Evolutionary conservation across 37 sponge, comb jelly and placozoan genomes (phyloP).

Genomic region (Oopsacas minuta): DNA sequence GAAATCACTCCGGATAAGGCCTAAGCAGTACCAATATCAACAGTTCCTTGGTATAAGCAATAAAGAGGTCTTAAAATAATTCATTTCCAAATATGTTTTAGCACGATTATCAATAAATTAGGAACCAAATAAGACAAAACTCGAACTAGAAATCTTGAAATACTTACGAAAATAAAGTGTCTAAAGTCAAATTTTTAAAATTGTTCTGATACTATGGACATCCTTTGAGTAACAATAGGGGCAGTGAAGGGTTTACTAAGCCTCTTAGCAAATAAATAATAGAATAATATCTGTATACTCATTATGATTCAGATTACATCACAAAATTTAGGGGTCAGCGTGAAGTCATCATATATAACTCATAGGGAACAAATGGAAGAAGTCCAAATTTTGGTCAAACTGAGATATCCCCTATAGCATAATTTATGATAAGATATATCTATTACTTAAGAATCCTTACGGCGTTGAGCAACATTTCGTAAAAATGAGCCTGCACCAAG

Average conservation of each 20-base stretch:
- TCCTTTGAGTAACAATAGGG: not conserved
- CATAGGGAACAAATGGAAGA: not conserved
- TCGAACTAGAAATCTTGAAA: too few relatives aligned
- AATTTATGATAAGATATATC: not conserved
- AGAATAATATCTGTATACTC: not conserved
- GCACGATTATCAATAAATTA: not conserved
- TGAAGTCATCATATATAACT: not conserved
- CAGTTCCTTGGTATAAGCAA: too few relatives aligned
- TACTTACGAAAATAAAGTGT: not conserved
- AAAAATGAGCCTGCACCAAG: not conserved
- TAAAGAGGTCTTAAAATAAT: too few relatives aligned
- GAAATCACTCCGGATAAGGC: too few relatives aligned
- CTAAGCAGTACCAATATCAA: too few relatives aligned
- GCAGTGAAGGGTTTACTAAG: not conserved
- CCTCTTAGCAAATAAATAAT: not conserved
- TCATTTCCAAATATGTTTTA: not conserved
- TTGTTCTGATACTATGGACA: not conserved
- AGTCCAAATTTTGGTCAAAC: not conserved
- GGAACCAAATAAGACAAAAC: too few relatives aligned
- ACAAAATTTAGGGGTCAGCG: not conserved
- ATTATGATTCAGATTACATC: not conserved
- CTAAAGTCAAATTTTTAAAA: not conserved
- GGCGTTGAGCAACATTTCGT: not conserved
- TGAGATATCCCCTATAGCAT: not conserved
- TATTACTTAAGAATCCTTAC: not conserved